phyloP scores from a whole-genome alignment of 2,888 invertebrate species.

The Drosophila kuntzei region DNA sequence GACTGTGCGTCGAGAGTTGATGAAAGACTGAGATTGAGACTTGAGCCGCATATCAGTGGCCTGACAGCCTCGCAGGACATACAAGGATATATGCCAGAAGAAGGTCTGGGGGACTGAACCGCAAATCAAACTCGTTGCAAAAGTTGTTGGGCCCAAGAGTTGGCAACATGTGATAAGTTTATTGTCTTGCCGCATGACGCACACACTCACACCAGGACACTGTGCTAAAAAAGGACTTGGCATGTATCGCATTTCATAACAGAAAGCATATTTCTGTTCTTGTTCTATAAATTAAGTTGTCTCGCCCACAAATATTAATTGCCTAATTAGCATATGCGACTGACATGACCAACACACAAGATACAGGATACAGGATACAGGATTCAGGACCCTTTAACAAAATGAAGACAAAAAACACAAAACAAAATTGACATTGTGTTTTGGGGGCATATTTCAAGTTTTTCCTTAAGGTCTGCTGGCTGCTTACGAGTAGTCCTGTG shows the following conservation, averaged over 20 bases:
- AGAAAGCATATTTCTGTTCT: slow-evolving; percentile 68
- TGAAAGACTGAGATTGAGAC: slow-evolving; percentile 39
- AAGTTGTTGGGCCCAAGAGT: slow-evolving; percentile 58
- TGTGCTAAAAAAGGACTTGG: slow-evolving; percentile 46
- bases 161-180: slow-evolving; percentile 80
- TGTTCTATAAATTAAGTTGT: slow-evolving; percentile 81
- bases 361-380: slow-evolving; percentile 25
- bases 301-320: slow-evolving; percentile 85
- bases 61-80: slow-evolving; percentile 73
- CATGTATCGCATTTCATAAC: slow-evolving; percentile 72
- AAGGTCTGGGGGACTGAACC: slow-evolving; percentile 43
- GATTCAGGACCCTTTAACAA: slow-evolving; percentile 31
- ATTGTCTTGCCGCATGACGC: slow-evolving; percentile 77
- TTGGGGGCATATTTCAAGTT: slow-evolving; percentile 14
- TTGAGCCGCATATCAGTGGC: slow-evolving; percentile 81
- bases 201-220: slow-evolving; percentile 10
- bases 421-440: slow-evolving; percentile 36
- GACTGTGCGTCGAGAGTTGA: slow-evolving; percentile 62
- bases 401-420: slow-evolving; percentile 27
- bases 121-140: slow-evolving; percentile 76
- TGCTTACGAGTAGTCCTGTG: slow-evolving; percentile 19
- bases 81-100: slow-evolving; percentile 44
- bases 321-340: slow-evolving; percentile 86
- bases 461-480: slow-evolving; percentile 26
- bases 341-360: slow-evolving; percentile 69